These are phyloP conservation scores for Paracanthobrama guichenoti DNA, from an alignment of 2,113 vertebrate genomes.

Conservation along the genomic window DNA sequence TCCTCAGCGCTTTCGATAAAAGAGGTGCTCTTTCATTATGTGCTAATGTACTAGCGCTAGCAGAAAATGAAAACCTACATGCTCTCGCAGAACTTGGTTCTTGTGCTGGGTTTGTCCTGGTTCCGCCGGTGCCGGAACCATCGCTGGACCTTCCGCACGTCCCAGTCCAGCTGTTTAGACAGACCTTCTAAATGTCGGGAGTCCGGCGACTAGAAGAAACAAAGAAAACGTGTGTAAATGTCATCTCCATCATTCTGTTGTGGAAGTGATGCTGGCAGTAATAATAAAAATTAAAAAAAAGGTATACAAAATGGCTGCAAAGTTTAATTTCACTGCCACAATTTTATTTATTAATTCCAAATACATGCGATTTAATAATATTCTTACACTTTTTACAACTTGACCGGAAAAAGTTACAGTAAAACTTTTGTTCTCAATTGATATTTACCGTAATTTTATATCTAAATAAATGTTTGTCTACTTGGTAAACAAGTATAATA, in stretches of 20 bases:
- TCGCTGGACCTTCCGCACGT: slow-evolving; percentile 90
- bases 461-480: too few relatives aligned
- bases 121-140: slow-evolving; percentile 97
- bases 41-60: background rate
- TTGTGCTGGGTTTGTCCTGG: slow-evolving; percentile 93
- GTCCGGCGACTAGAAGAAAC: slow-evolving; percentile 83
- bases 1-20: background rate
- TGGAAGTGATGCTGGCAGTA: background rate
- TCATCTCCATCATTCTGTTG: background rate
- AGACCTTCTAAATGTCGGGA: slow-evolving; percentile 86
- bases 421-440: too few relatives aligned
- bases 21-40: background rate
- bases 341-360: background rate
- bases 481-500: too few relatives aligned
- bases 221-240: background rate
- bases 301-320: background rate
- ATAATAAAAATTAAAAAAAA: too few relatives aligned
- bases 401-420: too few relatives aligned
- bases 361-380: too few relatives aligned
- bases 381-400: too few relatives aligned
- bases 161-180: slow-evolving; percentile 98
- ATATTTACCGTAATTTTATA: too few relatives aligned
- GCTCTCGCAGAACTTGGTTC: slow-evolving; percentile 98
- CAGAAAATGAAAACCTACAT: slow-evolving; percentile 80
- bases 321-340: background rate